Evolutionary conservation across 2,888 invertebrate species (phyloP), one percentile per base, ranked within the genome.

Genomic region (Dicyrtomina minuta): DNA sequence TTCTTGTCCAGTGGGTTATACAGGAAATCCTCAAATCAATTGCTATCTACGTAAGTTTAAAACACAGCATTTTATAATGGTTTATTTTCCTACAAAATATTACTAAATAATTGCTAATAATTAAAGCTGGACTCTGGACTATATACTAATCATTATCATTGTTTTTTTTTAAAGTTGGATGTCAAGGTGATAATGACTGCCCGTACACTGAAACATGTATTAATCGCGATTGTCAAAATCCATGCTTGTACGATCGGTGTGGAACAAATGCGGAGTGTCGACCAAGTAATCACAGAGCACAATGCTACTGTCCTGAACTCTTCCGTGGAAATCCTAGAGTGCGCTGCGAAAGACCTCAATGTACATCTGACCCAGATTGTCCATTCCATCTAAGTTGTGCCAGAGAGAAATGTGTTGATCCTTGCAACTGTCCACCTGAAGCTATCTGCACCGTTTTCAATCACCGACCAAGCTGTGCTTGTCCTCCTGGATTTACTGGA

Each of bases 161-260:
- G n/a, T n/a, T n/a, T 33, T 33, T 33, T 33, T 33, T 3, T 33
- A 33, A 3, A 33, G 89, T 92, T 77, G 92, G 94, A 78, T 95
- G 95, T 79, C 88, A 91, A 77, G 88, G 89, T 59, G 91, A 94
- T 80, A 88, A 88, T 65, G 93, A 93, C 76, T 95, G 95, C 81
- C 88, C 91, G 5, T 85, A 90, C 62, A 88, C 87, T 55, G 89
- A 92, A 82, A 89, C 91, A 26, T 94, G 94, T 80, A 87, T 93
- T 76, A 89, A 92, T 79, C 87, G 88, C 71, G 87, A 90, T 79
- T 94, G 94, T 80, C 84, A 88, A 13, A 89, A 92, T 81, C 89
- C 92, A 1, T 94, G 93, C 79, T 82, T 86, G 1, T 88, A 88
- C 77, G 88, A 91, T 0, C 90, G 90, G 65, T 94, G 94, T 79